phyloP scores from a whole-genome alignment of 2,888 invertebrate species.

The Cheilosia urbana region DNA sequence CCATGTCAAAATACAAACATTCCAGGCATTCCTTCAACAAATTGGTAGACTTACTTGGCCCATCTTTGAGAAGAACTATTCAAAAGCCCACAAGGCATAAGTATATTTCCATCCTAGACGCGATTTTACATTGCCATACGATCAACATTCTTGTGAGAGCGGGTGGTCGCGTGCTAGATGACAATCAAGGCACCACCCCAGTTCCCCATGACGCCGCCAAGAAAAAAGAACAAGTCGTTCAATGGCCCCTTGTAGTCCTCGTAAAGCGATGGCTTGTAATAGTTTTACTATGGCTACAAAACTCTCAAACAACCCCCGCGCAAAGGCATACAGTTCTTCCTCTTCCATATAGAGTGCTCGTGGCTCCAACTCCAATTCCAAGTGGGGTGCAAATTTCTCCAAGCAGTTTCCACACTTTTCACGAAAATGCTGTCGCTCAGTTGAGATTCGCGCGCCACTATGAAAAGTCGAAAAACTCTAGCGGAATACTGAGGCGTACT shows the following conservation, averaged over 20 bases:
- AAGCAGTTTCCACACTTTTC: slow-evolving; percentile 62
- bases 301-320: slow-evolving; percentile 68
- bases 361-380: neutral
- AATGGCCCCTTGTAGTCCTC: slow-evolving; percentile 10
- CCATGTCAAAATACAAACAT: slow-evolving; percentile 57
- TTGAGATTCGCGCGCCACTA: slow-evolving; percentile 74
- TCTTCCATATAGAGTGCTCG: slow-evolving; percentile 21
- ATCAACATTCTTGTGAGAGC: slow-evolving; percentile 68
- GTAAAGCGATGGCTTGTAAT: slow-evolving; percentile 54
- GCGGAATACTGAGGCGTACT: slow-evolving; percentile 46
- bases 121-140: slow-evolving; percentile 65
- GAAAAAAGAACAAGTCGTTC: slow-evolving; percentile 27
- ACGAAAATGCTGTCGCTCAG: slow-evolving; percentile 63
- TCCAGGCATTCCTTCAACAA: slow-evolving; percentile 47
- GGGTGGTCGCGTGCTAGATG: slow-evolving; percentile 69
- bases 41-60: slow-evolving; percentile 55
- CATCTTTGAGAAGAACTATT: slow-evolving; percentile 48
- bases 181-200: slow-evolving; percentile 53
- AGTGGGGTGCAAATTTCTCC: slow-evolving; percentile 58
- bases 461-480: slow-evolving; percentile 68
- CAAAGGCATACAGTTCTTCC: slow-evolving; percentile 18
- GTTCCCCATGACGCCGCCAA: slow-evolving; percentile 11
- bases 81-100: slow-evolving; percentile 28
- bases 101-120: slow-evolving; percentile 17
- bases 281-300: slow-evolving; percentile 72